phyloP scores from a whole-genome alignment of 92 coral and sea anemone species.

The Ricordea florida region DNA sequence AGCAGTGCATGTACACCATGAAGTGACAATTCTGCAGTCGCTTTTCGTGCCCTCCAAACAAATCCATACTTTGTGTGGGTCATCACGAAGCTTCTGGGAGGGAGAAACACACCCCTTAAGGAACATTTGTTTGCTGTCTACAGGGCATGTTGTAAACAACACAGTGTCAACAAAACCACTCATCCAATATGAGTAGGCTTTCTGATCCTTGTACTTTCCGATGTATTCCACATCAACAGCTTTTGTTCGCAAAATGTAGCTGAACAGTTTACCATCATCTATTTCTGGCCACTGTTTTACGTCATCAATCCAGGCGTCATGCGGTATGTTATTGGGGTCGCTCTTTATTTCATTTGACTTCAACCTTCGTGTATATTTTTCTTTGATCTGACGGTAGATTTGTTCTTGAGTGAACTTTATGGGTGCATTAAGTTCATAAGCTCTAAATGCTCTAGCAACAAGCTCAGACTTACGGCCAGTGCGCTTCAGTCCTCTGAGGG shows the following conservation, averaged over 20 bases:
- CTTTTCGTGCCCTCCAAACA: constrained; percentile 34
- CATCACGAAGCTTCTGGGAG: constrained; percentile 54
- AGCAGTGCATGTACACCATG: constrained; percentile 81
- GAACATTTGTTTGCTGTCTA: not conserved
- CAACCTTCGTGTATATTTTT: too few species aligned
- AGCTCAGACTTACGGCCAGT: too few species aligned
- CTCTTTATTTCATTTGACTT: too few species aligned
- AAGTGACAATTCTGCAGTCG: constrained; percentile 55
- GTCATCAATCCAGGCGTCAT: too few species aligned
- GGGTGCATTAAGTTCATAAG: too few species aligned
- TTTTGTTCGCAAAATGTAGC: constrained; percentile 55
- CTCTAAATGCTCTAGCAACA: too few species aligned
- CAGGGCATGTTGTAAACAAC: not conserved
- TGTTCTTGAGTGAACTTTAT: too few species aligned
- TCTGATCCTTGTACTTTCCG: constrained; percentile 60
- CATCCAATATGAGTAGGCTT: constrained; percentile 56
- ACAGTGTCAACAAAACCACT: constrained; percentile 59
- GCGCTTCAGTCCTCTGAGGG: too few species aligned
- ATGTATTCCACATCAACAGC: constrained; percentile 64
- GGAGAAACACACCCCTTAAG: constrained; percentile 27
- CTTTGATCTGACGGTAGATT: too few species aligned
- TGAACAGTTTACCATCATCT: too few species aligned
- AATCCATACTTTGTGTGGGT: constrained; percentile 66
- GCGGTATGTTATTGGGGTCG: too few species aligned
- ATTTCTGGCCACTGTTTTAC: too few species aligned